Base-by-base conservation (phyloP, 2,113 vertebrate genomes). In the Neopipo cinnamomea region DNA sequence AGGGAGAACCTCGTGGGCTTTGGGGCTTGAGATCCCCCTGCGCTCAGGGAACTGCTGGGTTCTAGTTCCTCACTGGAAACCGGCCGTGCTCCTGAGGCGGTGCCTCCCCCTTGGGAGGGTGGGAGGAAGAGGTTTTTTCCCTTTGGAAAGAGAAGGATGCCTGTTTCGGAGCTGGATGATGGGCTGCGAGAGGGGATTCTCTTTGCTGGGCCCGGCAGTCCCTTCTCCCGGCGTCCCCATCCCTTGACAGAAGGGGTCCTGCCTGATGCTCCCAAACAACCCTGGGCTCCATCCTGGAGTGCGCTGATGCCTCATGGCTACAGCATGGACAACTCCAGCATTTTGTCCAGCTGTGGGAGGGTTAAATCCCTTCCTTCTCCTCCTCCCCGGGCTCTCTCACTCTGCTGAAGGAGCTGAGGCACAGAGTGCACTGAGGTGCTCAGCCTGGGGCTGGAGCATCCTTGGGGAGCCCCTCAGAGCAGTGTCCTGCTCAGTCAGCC, bases 1-100 rank as follows among this genome's bases (percentile, higher is more conserved):
- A 39, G 70, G 65, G 31, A 11, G 14, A 55, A 9, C 52, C 21
- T 12, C 1, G 2, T 5, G 79, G 39, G 87, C 31, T 88, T 33
- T 24, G 5, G 61, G 55, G 21, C 39, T 41, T 0, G 2, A 21
- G 23, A 15, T 6, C 28, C 14, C 7, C 1, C 21, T 14, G 0
- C 1, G 6, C 72, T 14, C 50, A 22, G 77, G 5, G 58, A 42
- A 8, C 30, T n/a, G 77, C 25, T 12, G 46, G 50, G 41, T 35
- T 59, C 22, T 24, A n/a, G 56, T n/a, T 23, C 21, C 17, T 17
- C 22, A 0, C 28, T 14, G 86, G 61, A 11, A 14, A 20, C 9
- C 0, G 4, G 73, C 70, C 25, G 0, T 2, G 24, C 17, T 70
- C 41, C 72, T 47, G 22, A 23, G 47, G 63, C 1, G 1, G 5